Base-by-base conservation (phyloP, 2,888 invertebrate species). In the Rhamphomyia laevipes region DNA sequence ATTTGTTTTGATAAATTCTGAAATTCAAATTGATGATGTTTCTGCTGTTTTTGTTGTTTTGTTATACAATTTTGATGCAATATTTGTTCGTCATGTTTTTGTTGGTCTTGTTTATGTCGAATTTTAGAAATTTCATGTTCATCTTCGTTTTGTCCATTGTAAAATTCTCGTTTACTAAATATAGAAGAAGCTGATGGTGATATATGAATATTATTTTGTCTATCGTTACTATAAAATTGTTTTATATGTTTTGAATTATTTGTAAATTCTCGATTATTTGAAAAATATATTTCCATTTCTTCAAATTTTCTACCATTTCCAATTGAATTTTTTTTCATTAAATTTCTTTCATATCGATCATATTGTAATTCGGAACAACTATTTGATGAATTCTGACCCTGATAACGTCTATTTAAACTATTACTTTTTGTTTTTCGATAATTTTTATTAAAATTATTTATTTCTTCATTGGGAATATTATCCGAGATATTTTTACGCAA, bases 61-160 rank as follows among this genome's bases (percentile, higher is more conserved):
- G 9, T 27, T 27, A 27, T 7, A 27, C 2, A 2, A 27, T 27
- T 27, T 27, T 27, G 23, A 27, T 27, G 23, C 23, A 27, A 9
- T 27, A 27, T 27, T 27, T 27, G 23, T 27, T 27, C 23, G 4
- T 27, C 23, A 27, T 27, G 23, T 27, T 4, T n/a, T 9, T 37
- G 13, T 16, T 45, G 43, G 21, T 49, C 46, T 44, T 50, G 37
- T 46, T 50, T 47, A 45, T 52, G 52, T 50, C 49, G 49, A 30
- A 49, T 47, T 52, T 47, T 50, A 48, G 23, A 27, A 27, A 6
- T 27, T 2, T 27, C 7, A 7, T 27, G 4, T 27, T 27, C 23
- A n/a, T n/a, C n/a, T n/a, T n/a, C n/a, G n/a, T n/a, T n/a, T 27
- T 27, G 23, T 27, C 9, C 23, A 27, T 27, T 27, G 4, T 7